Conservation (phyloP, 2,888 invertebrate species). For the Adelognathus sp. region DNA sequence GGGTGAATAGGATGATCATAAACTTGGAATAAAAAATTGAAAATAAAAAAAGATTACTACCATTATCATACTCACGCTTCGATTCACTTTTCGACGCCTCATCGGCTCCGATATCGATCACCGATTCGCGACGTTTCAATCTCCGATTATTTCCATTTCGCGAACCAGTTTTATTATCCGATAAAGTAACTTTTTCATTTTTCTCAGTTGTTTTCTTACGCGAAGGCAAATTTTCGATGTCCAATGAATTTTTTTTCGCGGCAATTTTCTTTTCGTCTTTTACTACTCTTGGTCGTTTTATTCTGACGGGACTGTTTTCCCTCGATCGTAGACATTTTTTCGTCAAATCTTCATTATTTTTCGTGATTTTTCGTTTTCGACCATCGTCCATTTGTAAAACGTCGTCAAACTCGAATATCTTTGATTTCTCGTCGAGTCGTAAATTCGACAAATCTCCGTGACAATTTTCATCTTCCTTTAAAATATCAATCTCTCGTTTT, state of each 20-base stretch:
- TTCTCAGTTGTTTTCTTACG: neutral
- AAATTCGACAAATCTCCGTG: neutral
- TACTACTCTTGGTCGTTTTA: neutral
- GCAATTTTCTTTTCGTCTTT: neutral
- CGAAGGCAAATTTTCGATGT: slow-evolving; percentile 1
- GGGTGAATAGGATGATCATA: no score
- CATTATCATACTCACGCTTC: neutral
- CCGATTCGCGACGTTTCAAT: slow-evolving; percentile 33
- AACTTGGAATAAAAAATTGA: no score
- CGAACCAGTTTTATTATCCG: neutral
- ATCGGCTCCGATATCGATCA: slow-evolving; percentile 32
- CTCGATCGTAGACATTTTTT: neutral
- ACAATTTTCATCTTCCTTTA: neutral
- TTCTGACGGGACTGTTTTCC: neutral
- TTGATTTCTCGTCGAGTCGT: neutral
- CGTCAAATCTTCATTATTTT: neutral
- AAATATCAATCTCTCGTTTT: neutral
- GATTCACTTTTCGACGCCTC: slow-evolving; percentile 6
- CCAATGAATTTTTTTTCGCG: neutral
- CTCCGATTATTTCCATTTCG: slow-evolving; percentile 7
- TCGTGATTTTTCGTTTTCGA: neutral
- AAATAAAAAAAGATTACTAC: no score
- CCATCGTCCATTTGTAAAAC: neutral
- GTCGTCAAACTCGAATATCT: neutral
- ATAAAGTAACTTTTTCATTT: neutral